Conservation (phyloP, 1,140 invertebrate genomes). For the Anoplophora glabripennis region DNA sequence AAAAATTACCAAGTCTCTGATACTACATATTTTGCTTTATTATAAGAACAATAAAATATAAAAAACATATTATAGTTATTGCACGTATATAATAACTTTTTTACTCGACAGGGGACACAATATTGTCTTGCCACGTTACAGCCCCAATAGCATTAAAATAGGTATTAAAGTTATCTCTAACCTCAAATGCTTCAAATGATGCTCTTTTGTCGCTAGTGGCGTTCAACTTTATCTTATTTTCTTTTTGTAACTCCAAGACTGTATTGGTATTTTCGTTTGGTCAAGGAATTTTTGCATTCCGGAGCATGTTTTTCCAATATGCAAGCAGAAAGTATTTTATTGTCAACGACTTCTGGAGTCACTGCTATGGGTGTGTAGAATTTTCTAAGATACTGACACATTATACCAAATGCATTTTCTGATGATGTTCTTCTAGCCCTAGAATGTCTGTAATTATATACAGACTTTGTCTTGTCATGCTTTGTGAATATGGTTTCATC, state of each 20-base stretch:
- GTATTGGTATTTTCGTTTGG: slow-evolving; percentile 5
- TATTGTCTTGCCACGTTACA: too few species aligned
- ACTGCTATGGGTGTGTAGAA: too few species aligned
- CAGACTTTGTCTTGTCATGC: slow-evolving; percentile 17
- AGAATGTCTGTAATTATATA: slow-evolving; percentile 7
- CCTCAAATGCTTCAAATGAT: neutral
- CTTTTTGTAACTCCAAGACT: neutral
- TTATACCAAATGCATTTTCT: too few species aligned
- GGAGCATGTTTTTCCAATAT: too few species aligned
- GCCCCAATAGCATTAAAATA: too few species aligned
- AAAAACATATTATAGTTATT: too few species aligned
- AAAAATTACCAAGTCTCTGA: neutral
- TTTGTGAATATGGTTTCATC: slow-evolving; percentile 50
- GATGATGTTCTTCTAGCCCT: slow-evolving; percentile 1
- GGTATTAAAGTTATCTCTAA: too few species aligned
- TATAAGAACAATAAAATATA: slow-evolving; percentile 1
- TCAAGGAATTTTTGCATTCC: too few species aligned
- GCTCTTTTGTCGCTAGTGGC: neutral
- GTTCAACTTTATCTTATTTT: neutral
- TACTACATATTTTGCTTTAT: neutral
- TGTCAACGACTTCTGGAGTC: too few species aligned
- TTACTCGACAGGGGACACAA: neutral
- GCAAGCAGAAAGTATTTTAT: too few species aligned
- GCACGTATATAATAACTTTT: neutral
- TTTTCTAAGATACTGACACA: too few species aligned